These are phyloP conservation scores for Mercenaria mercenaria DNA, from an alignment of 1,140 invertebrate genomes.

Conservation along the genomic window DNA sequence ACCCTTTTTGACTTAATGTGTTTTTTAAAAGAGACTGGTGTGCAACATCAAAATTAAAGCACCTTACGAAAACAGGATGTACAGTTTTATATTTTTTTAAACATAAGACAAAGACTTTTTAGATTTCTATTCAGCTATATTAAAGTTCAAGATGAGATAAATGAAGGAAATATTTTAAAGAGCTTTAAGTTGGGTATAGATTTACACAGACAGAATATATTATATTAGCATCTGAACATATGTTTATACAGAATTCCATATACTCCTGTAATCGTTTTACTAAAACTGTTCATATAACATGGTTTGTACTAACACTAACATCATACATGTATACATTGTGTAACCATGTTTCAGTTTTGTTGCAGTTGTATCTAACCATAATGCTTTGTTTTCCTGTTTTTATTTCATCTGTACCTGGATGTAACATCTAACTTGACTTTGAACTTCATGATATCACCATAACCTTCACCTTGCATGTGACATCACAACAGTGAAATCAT, in stretches of 20 bases:
- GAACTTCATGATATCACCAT: background rate
- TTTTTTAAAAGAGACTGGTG: too few species aligned
- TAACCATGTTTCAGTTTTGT: background rate
- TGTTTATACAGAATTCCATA: background rate
- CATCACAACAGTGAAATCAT: slow-evolving; percentile 48
- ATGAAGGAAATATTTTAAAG: too few species aligned
- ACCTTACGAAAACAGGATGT: too few species aligned
- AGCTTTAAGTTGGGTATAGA: too few species aligned
- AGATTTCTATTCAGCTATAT: too few species aligned
- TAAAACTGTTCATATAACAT: background rate
- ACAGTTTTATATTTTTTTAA: too few species aligned
- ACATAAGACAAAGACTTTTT: too few species aligned
- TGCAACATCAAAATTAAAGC: too few species aligned
- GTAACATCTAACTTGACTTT: slow-evolving; percentile 27
- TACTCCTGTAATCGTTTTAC: background rate
- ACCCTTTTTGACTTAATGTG: too few species aligned
- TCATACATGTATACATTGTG: background rate
- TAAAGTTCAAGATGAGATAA: too few species aligned
- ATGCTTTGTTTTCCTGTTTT: slow-evolving; percentile 52
- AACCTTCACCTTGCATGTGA: slow-evolving; percentile 51
- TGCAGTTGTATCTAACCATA: background rate
- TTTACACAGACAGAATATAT: background rate
- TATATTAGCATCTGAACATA: background rate
- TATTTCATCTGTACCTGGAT: slow-evolving; percentile 62
- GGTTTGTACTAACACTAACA: background rate